Evolutionary conservation across 2,113 vertebrate species (phyloP), one percentile per base, ranked within the genome.

Genomic region (Nicator chloris): DNA sequence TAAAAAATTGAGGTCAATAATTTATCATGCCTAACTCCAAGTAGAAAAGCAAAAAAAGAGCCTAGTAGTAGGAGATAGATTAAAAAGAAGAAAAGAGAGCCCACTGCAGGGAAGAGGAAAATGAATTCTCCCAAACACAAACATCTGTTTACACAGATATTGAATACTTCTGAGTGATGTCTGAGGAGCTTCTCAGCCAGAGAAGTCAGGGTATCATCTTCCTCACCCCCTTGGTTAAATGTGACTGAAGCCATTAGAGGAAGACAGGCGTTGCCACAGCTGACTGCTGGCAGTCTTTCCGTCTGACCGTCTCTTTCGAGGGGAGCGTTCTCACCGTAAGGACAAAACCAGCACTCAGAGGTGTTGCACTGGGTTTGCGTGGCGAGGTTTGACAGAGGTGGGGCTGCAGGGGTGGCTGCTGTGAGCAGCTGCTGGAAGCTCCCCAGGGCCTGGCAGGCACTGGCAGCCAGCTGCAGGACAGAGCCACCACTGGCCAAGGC

Each of bases 1-100:
- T 72, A n/a, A 66, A 85, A 91, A 49, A 17, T 26, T 57, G 31
- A 86, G 49, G 39, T 96, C 64, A 94, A 95, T 94, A 94, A 94
- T 96, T 97, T 94, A 93, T 95, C 71, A 92, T 59, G 47, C 59
- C 47, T 82, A 70, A 61, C 71, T 78, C 70, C 56, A 86, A 70
- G 39, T 81, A 92, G 63, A 92, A 94, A 93, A 70, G 47, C 42
- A 56, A 60, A 88, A 77, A 85, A 70, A 76, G 23, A 90, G 53
- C 26, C 28, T 78, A 91, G 37, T 76, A 49, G 44, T 51, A 50
- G 31, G 70, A 93, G 79, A 83, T 9, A 73, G 45, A 69, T 80
- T 90, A 54, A 88, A 92, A 93, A 75, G 37, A 80, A 90, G 33
- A 75, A 81, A 78, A 82, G 42, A 79, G 23, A 42, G 7, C 39